These are phyloP conservation scores for Pemphredon lugubris DNA, from an alignment of 2,888 invertebrate species.

Conservation along the genomic window DNA sequence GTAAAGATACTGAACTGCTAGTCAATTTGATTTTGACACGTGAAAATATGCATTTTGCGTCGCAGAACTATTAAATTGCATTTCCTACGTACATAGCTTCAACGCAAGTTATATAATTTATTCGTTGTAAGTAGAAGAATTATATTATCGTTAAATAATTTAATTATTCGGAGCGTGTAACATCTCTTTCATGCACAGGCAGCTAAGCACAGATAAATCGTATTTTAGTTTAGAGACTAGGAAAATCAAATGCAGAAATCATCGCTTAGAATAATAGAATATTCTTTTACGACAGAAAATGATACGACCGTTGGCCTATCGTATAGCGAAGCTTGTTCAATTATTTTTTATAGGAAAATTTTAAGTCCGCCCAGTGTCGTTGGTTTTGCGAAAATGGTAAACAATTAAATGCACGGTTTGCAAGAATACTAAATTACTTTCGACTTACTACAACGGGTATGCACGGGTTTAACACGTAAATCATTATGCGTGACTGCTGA, in stretches of 20 bases:
- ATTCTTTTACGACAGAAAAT: conserved; percentile 24
- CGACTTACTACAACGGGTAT: too few relatives aligned
- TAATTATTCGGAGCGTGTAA: too few relatives aligned
- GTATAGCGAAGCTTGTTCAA: conserved; percentile 44
- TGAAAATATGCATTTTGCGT: background rate
- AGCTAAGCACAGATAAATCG: too few relatives aligned
- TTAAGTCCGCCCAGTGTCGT: too few relatives aligned
- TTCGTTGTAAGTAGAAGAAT: too few relatives aligned
- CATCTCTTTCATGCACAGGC: too few relatives aligned
- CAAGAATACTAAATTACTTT: background rate
- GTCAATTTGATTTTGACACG: background rate
- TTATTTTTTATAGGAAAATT: conserved; percentile 53
- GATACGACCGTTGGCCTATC: conserved; percentile 31
- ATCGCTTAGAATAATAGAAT: too few relatives aligned
- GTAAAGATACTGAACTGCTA: background rate
- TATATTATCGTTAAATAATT: too few relatives aligned
- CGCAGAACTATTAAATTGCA: background rate
- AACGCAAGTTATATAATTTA: too few relatives aligned
- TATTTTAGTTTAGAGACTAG: too few relatives aligned
- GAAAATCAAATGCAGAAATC: too few relatives aligned
- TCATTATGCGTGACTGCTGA: background rate
- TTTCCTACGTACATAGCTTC: background rate
- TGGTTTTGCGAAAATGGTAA: conserved; percentile 1
- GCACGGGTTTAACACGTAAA: too few relatives aligned
- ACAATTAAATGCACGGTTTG: background rate